phyloP scores from a whole-genome alignment of 2,113 vertebrate species.

The Gavialis gangeticus region DNA sequence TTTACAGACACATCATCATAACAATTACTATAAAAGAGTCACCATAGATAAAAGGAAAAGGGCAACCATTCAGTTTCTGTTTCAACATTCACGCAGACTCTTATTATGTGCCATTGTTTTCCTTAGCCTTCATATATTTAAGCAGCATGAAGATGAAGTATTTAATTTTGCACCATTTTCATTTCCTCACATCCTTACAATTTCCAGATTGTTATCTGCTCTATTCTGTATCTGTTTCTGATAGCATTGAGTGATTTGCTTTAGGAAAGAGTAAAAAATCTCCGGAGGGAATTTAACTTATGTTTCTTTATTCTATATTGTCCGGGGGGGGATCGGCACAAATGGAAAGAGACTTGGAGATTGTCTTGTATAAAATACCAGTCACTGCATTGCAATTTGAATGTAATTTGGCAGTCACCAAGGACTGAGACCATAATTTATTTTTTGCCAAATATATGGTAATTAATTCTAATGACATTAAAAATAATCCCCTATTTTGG shows the following conservation, averaged over 20 bases:
- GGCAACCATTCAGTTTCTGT: not conserved
- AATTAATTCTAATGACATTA: conserved; percentile 73
- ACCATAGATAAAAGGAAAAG: not conserved
- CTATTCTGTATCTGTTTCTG: not conserved
- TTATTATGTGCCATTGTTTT: not conserved
- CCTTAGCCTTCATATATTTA: not conserved
- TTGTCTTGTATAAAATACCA: conserved; percentile 12
- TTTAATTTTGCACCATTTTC: conserved; percentile 18
- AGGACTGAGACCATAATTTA: conserved; percentile 21
- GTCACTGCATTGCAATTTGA: not conserved
- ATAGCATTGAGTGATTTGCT: conserved; percentile 7
- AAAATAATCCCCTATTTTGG: conserved; percentile 47
- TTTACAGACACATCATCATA: not conserved
- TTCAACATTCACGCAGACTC: not conserved
- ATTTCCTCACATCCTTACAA: conserved; percentile 26
- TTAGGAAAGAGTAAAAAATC: conserved; percentile 41
- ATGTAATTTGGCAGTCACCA: conserved; percentile 40
- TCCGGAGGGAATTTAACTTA: conserved; percentile 27
- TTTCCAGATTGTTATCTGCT: not conserved
- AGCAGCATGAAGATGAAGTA: conserved; percentile 9
- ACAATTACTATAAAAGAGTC: not conserved
- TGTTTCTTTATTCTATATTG: conserved; percentile 2
- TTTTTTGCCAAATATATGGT: conserved; percentile 55
- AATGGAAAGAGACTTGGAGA: conserved; percentile 19
- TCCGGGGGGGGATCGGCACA: conserved; percentile 25